phyloP scores from a whole-genome alignment of 2,888 invertebrate genomes.

The Cephus rjabovi region DNA sequence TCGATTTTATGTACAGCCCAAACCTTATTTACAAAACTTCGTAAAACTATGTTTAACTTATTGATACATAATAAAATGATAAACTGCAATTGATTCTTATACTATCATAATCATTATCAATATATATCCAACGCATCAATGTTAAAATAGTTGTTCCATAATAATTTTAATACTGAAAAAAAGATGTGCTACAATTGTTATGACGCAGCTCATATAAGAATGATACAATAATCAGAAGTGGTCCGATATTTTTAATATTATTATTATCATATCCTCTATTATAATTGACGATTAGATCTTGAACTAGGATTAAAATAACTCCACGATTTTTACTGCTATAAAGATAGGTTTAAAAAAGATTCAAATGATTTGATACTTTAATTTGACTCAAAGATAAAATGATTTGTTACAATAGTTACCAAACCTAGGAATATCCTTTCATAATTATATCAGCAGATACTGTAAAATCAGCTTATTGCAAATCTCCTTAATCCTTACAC shows the following conservation, averaged over 20 bases:
- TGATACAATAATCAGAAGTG: no score
- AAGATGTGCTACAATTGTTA: no score
- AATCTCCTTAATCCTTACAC: no score
- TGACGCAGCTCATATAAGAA: no score
- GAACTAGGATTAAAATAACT: not conserved
- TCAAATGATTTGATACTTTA: not conserved
- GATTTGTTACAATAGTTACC: not conserved
- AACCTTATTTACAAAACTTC: not conserved
- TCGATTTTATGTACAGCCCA: not conserved
- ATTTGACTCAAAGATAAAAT: not conserved
- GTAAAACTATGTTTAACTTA: not conserved
- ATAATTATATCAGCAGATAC: not conserved
- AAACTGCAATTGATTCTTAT: not conserved
- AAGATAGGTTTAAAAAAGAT: not conserved
- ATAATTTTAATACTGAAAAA: not conserved
- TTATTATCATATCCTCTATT: no score
- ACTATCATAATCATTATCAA: not conserved
- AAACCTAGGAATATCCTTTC: not conserved
- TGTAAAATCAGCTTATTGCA: no score
- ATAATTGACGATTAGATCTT: not conserved
- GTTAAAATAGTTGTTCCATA: not conserved
- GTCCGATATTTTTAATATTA: no score
- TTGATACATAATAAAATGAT: not conserved
- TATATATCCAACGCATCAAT: not conserved
- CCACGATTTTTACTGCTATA: not conserved